Base-by-base conservation (phyloP, 1,140 invertebrate genomes). In the Hycleus cichorii region DNA sequence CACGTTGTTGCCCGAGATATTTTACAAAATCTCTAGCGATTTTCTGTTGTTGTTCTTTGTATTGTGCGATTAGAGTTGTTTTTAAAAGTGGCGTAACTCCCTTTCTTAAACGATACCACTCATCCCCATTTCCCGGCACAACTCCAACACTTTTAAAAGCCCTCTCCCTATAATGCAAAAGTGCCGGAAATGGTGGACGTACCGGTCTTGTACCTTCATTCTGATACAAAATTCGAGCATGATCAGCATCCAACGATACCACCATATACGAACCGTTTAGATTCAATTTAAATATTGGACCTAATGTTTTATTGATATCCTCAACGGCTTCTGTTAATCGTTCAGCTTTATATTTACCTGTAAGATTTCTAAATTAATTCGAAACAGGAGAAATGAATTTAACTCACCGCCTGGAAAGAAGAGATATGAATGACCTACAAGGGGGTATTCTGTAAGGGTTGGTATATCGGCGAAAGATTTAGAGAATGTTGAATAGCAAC, bases 361-460 rank as follows among this genome's bases (percentile, higher is more conserved):
- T 25, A 58, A 32, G 32, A 64, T 39, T 46, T 27, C 46, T 51
- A 9, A 4, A 57, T 44, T 43, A 44, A 43, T 38, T 57, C 55
- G 48, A 49, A 47, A 38, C 46, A 18, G 18, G 18, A 18, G 18
- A 18, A 18, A 18, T 18, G 18, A 50, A 49, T 54, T 18, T 11
- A 48, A 64, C 57, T 64, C 67, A 72, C 71, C 68, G 12, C 66
- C 67, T 27, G 69, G 69, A 10, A 69, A 53, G 66, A 75, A 75
- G 39, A 75, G 64, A 63, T 74, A 66, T 0, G 69, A 60, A 59
- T 75, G 72, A 1, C 72, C 72, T 49, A 75, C 56, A n/a, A 75
- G 8, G 8, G 72, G 72, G 46, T 51, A 69, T 26, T 58, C 39
- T 55, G 51, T 61, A 40, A 70, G 68, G 42, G 66, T 64, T 18